Conservation (phyloP, 1,140 invertebrate species). For the Forficula auricularia region DNA sequence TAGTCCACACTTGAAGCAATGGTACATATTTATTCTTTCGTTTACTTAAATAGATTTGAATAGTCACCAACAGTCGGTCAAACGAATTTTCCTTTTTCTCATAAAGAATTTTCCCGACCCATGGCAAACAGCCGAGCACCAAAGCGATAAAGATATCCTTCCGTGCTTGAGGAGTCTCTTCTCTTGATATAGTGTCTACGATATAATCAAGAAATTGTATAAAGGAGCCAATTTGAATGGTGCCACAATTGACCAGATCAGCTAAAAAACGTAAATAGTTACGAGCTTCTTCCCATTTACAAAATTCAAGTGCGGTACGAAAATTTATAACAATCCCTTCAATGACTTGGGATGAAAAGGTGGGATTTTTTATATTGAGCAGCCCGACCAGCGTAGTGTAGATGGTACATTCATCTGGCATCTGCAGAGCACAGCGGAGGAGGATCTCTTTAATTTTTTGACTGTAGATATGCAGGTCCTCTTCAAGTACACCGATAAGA, state of each 20-base stretch:
- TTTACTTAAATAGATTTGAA: constrained; percentile 40
- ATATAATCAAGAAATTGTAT: constrained; percentile 40
- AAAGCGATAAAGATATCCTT: constrained; percentile 41
- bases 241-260: constrained; percentile 45
- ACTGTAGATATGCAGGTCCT: constrained; percentile 38
- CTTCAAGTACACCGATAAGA: constrained; percentile 36
- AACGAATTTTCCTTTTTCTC: constrained; percentile 43
- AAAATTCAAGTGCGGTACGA: constrained; percentile 33
- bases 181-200: constrained; percentile 37
- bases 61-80: constrained; percentile 33
- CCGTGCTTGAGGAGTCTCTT: constrained; percentile 37
- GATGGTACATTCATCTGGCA: constrained; percentile 43
- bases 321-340: constrained; percentile 35
- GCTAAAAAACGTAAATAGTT: constrained; percentile 35
- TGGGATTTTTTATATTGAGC: constrained; percentile 43
- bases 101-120: constrained; percentile 39
- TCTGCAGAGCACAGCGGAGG: constrained; percentile 34
- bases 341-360: constrained; percentile 44
- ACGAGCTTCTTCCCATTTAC: constrained; percentile 33
- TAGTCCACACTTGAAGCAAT: constrained; percentile 38
- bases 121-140: constrained; percentile 38
- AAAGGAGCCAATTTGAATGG: constrained; percentile 37
- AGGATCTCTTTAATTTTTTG: constrained; percentile 38
- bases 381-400: constrained; percentile 44
- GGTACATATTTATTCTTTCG: constrained; percentile 32